Evolutionary conservation across 2,797 vertebrate species (phyloP).

Genomic region (Alauda arvensis): DNA sequence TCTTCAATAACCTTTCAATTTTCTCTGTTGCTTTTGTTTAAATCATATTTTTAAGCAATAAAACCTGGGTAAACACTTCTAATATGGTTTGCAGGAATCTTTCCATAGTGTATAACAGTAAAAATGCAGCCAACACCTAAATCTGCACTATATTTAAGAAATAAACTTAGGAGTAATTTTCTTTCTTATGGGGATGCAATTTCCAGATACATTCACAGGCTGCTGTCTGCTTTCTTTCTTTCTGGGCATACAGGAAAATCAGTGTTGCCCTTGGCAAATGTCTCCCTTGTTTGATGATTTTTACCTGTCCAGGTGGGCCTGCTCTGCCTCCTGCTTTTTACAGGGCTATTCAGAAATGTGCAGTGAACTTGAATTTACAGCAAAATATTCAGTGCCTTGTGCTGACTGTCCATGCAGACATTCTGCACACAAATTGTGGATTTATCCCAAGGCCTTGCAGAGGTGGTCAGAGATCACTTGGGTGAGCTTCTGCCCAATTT

Average conservation of each 20-base stretch:
- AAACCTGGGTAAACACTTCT: not conserved
- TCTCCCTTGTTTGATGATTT: not conserved
- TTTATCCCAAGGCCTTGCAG: not conserved
- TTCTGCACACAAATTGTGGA: accelerated
- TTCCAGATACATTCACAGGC: not conserved
- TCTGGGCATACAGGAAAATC: not conserved
- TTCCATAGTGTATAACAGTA: not conserved
- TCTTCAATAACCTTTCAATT: not conserved
- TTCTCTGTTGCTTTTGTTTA: not conserved
- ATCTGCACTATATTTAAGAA: not conserved
- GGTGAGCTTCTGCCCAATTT: accelerated
- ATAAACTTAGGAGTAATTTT: not conserved
- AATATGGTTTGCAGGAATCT: not conserved
- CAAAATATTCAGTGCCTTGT: not conserved
- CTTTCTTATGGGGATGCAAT: not conserved
- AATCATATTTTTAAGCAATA: not conserved
- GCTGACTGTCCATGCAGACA: accelerated
- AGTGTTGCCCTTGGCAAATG: accelerated
- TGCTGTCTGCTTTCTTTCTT: not conserved
- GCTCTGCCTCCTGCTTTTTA: not conserved
- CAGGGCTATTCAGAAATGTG: not conserved
- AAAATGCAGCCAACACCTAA: not conserved
- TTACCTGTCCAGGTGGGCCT: not conserved
- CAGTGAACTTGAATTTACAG: not conserved
- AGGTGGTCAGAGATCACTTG: not conserved